These are phyloP conservation scores for Drosophila willistoni DNA, from an alignment of 1,140 invertebrate genomes.

Conservation along the genomic window DNA sequence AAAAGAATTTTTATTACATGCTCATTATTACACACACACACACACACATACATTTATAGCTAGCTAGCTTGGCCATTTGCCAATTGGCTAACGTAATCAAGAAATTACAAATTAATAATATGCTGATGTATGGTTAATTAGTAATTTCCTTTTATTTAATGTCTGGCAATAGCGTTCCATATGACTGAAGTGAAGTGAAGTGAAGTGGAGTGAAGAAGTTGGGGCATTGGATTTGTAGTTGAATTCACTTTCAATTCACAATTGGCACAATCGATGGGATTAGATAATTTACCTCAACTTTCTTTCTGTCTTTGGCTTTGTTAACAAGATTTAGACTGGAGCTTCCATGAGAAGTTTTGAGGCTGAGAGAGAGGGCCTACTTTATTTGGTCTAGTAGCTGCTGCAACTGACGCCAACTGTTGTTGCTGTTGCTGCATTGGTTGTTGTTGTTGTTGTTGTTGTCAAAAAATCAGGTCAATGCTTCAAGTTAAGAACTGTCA, in stretches of 20 bases:
- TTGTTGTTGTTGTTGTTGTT: constrained; percentile 29
- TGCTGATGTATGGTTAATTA: constrained; percentile 53
- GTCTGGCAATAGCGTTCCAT: constrained; percentile 30
- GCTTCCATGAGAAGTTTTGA: neutral
- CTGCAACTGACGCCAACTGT: constrained; percentile 12
- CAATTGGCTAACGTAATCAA: constrained; percentile 28
- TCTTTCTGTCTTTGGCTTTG: neutral
- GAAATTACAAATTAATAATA: constrained; percentile 20
- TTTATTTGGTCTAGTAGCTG: neutral
- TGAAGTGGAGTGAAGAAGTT: constrained; percentile 27
- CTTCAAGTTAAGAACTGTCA: constrained; percentile 47
- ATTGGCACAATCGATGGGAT: constrained; percentile 12
- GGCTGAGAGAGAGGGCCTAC: neutral
- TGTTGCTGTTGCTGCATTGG: constrained; percentile 55
- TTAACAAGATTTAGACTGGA: neutral
- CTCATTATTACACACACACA: neutral
- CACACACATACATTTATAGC: neutral
- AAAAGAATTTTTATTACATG: constrained; percentile 8
- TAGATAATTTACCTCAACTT: constrained; percentile 24
- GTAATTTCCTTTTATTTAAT: constrained; percentile 50
- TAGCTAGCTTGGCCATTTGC: neutral
- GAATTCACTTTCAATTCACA: neutral
- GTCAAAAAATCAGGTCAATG: constrained; percentile 70
- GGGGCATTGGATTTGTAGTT: neutral
- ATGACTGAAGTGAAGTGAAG: constrained; percentile 36